Base-by-base conservation (phyloP, 2,797 vertebrate species). In the Hoplostethus mediterraneus region DNA sequence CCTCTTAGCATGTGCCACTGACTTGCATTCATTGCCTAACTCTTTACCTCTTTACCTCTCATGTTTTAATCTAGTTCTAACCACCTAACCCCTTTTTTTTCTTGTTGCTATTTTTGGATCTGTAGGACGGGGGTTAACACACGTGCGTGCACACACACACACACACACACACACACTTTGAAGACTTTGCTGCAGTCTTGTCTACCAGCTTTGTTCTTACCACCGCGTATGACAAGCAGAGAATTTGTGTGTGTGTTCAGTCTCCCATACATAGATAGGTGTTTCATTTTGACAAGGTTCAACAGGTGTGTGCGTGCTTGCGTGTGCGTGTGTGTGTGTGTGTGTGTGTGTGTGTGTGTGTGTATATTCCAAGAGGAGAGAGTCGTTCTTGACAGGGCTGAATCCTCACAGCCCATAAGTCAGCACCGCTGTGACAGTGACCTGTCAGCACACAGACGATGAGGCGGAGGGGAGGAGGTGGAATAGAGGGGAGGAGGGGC, bases 391-490 rank as follows among this genome's bases (percentile, higher is more conserved):
- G 91, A 92, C 94, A 95, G 94, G 90, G 88, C 90, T 93, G 92
- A 93, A 92, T 94, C 93, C 94, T 97, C 95, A 90, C 96, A 97
- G 96, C 94, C 94, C 94, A 97, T 97, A 95, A 96, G 92, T 97
- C 96, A 95, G 93, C 93, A 75, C 90, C 93, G 90, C 84, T 90
- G 82, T 94, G 94, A 96, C 95, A 96, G 31, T 21, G 75, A 94
- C 89, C 91, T 96, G 96, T 95, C 95, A 95, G 92, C 90, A 90
- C 90, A 66, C 93, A 94, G 95, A 96, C 94, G 90, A 90, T 91
- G 89, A 90, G 93, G 95, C 83, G 92, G 93, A 94, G 91, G 91
- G 85, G 21, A 7, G 28, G 60, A 1, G 65, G 57, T 30, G 49
- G 40, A 31, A 31, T 12, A 55, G 48, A 25, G 42, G 90, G 70